A percentile compares a stretch with the other conserved stretches of the same genome.
phyloP scores from a whole-genome alignment of 2,797 vertebrate genomes.

The Tolypeutes matacus region DNA sequence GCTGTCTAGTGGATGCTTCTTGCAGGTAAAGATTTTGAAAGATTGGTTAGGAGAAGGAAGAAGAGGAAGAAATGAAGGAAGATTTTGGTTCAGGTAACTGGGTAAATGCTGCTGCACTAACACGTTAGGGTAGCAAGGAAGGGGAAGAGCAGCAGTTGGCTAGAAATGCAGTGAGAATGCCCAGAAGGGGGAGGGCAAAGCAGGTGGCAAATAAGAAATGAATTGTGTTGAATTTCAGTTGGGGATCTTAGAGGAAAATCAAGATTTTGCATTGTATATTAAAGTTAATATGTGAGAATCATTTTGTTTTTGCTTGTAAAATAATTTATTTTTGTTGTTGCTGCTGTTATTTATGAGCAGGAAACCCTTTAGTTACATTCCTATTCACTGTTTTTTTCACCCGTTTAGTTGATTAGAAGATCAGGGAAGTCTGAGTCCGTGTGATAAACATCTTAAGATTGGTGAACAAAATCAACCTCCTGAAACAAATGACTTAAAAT shows the following conservation, averaged over 20 bases:
- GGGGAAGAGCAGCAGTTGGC: neutral
- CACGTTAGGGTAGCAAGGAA: neutral
- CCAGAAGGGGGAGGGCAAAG: no score
- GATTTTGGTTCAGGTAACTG: neutral
- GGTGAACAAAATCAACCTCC: neutral
- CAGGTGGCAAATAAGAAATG: neutral
- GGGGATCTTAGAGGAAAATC: constrained; percentile 7
- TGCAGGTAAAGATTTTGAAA: neutral
- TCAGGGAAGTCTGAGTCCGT: neutral
- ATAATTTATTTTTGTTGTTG: neutral
- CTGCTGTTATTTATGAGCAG: neutral
- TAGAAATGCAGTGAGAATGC: neutral
- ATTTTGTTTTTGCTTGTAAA: neutral
- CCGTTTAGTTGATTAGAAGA: neutral
- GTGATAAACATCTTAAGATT: neutral
- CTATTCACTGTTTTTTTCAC: neutral
- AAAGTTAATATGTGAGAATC: neutral
- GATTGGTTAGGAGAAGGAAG: neutral
- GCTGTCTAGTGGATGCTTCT: neutral
- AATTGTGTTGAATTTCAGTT: neutral
- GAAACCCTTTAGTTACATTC: neutral
- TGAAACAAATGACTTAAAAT: neutral
- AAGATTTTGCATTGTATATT: constrained; percentile 4
- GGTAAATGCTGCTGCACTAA: neutral
- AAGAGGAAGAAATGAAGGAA: neutral